Base-by-base conservation (phyloP, 2,113 vertebrate genomes). In the Coturnix japonica region DNA sequence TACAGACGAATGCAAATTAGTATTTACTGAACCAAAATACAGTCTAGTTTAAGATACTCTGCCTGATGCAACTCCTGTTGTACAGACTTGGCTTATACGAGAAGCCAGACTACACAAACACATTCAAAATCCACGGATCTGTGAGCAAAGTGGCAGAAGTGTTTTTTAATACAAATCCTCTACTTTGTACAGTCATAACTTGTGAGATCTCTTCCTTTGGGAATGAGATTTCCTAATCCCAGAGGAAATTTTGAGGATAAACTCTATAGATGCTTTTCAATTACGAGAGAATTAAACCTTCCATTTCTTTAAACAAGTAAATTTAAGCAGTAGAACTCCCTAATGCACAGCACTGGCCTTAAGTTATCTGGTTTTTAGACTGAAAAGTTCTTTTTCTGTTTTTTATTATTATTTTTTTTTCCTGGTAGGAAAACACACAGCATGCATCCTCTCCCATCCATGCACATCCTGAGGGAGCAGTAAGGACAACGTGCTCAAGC, bases 241-340 rank as follows among this genome's bases (percentile, higher is more conserved):
- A 74, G 65, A 72, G 95, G 91, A 94, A 96, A 93, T 43, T 89
- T 22, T 89, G 76, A 94, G 72, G 56, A n/a, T 92, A 93, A 95
- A 51, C 39, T n/a, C 72, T 61, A 80, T 33, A 83, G 74, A 85
- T 59, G 57, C 16, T 80, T 90, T 77, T 91, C 49, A 93, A 78
- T 94, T 79, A 84, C 21, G 37, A 82, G 19, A 67, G 39, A 13
- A 82, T 67, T 82, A 89, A 93, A 61, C 44, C 37, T 64, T 16
- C 23, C 22, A 13, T 33, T 70, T 90, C 73, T 82, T 92, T 66
- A 41, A 90, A 78, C 43, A 76, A 81, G 53, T 85, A 57, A 47
- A 79, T 93, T 87, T 85, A 69, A 67, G 82, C 87, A 72, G 81
- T 72, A 89, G 69, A 92, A 72, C 44, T 77, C 71, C 89, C 47